Percentiles rank a stretch among this genome's conserved stretches.
Evolutionary conservation across 2,113 vertebrate species (phyloP).

Genomic region (Prietella phreatophila): DNA sequence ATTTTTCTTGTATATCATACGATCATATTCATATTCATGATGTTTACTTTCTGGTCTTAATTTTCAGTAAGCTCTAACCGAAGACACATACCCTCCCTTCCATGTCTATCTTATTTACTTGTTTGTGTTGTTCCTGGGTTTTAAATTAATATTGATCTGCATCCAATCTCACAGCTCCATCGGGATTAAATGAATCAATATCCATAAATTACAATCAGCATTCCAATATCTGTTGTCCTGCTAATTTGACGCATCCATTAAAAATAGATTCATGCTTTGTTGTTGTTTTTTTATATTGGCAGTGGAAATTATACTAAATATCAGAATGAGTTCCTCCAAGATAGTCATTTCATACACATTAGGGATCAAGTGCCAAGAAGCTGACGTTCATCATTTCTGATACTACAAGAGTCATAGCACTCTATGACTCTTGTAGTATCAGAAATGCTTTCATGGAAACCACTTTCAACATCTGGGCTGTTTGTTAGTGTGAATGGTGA

Average conservation of each 20-base stretch:
- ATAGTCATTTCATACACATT: slow-evolving; percentile 14
- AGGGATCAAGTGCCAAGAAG: neutral
- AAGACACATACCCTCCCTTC: neutral
- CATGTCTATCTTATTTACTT: slow-evolving; percentile 34
- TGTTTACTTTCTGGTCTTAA: neutral
- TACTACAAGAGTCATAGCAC: too few species aligned
- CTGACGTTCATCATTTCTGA: too few species aligned
- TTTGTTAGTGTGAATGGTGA: slow-evolving; percentile 2
- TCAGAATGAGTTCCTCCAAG: neutral
- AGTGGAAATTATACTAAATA: slow-evolving; percentile 34
- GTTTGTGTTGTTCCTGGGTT: slow-evolving; percentile 42
- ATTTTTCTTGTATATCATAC: neutral
- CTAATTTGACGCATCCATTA: slow-evolving; percentile 49
- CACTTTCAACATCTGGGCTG: slow-evolving; percentile 4
- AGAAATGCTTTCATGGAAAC: neutral
- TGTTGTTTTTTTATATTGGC: neutral
- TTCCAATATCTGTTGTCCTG: slow-evolving; percentile 28
- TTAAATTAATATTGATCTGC: slow-evolving; percentile 47
- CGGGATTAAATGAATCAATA: slow-evolving; percentile 51
- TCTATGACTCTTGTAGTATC: neutral
- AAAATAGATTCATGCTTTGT: slow-evolving; percentile 30
- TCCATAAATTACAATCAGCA: slow-evolving; percentile 49
- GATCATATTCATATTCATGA: neutral
- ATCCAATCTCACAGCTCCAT: slow-evolving; percentile 33
- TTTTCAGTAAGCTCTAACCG: neutral